Base-by-base conservation (phyloP, 2,888 invertebrate species). In the Habrosyne pyritoides region DNA sequence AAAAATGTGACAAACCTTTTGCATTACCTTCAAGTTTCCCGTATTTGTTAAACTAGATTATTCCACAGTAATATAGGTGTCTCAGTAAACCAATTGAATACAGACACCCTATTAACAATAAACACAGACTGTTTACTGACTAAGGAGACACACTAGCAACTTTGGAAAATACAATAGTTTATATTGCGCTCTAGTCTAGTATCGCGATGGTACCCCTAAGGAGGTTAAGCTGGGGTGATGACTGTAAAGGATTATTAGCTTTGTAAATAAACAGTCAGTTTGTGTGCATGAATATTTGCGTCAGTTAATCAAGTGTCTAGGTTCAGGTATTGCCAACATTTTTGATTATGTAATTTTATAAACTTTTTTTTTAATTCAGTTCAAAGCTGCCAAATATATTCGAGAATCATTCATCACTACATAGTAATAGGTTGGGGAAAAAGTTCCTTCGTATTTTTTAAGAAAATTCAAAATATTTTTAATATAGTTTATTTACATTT, bases 111-210 rank as follows among this genome's bases (percentile, higher is more conserved):
- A 63, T 12, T 42, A 30, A 62, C 61, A 60, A 73, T 75, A 81
- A 78, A 81, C 68, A 75, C 64, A 75, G 74, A 71, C 70, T 77
- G 61, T 80, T 80, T 79, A 70, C 67, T 46, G 36, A 69, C 60
- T 64, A 66, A 71, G 64, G 60, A 75, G 71, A 66, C 63, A 61
- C 54, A 63, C 64, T 56, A 71, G 68, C 56, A 61, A 75, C 66
- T 73, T 72, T 60, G 61, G 61, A 68, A 75, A 74, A 74, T 65
- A 69, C 61, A 57, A 64, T 73, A 72, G 71, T 67, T 67, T 64
- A 61, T 72, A 65, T 64, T 66, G 63, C 61, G 64, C 51, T 62
- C 52, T 60, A 62, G 65, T 64, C 63, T 36, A 52, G 53, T 14
- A 18, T 8, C 12, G 18, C 18, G 42, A 18, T 42, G 42, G 42